Evolutionary conservation across 1,140 invertebrate species (phyloP), one percentile per base, ranked within the genome.

Genomic region (Brachionus koreanus): DNA sequence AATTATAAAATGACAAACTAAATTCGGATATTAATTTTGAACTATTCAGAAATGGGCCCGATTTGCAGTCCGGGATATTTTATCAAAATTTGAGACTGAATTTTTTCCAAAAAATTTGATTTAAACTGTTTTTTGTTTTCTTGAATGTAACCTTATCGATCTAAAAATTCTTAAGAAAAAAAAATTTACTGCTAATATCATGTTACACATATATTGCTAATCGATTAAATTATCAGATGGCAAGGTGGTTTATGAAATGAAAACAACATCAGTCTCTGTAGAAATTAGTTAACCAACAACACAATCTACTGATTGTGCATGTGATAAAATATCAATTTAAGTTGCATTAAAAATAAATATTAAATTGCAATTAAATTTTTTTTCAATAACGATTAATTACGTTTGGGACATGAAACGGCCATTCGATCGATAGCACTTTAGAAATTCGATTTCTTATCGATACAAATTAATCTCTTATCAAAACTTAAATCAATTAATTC

Each of bases 391-490:
- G 49, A 57, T 57, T 37, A 37, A 65, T 65, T 65, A 65, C 63
- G 33, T 65, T 65, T 65, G 63, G 63, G 63, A 65, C 63, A 65
- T 37, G 33, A 33, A 65, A 65, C n/a, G 33, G 29, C 6, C 29
- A 5, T 33, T 33, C 63, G 12, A 65, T 65, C 63, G 63, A 65
- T 65, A 65, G 63, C 63, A 65, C 63, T 65, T 65, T 65, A 65
- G 49, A 57, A 42, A 33, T 65, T 65, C 33, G 63, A 33, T 65
- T 65, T 37, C 25, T 65, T 65, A 65, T 65, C 63, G 63, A 33
- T 65, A 65, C 63, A 37, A 65, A 65, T 65, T 65, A 65, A 65
- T 65, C 63, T 65, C 63, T 65, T 65, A 65, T 65, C 63, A 65
- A 65, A 57, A 33, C 33, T 65, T 65, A 37, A 65, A 65, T 65